phyloP scores from a whole-genome alignment of 2,888 invertebrate species.

The Melinaea marsaeus region DNA sequence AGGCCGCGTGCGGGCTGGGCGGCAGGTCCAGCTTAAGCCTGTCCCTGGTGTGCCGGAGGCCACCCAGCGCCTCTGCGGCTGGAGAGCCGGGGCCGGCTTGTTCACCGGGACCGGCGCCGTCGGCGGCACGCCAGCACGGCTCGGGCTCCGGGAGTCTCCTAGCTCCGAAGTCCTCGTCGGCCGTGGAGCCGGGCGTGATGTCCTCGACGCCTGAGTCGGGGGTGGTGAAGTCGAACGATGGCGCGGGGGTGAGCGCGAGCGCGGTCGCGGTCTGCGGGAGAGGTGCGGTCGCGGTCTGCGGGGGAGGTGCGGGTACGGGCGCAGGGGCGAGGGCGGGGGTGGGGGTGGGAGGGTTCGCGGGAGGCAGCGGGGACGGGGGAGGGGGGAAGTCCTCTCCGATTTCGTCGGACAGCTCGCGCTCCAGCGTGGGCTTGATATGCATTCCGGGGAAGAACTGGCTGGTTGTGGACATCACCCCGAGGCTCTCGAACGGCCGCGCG shows the following conservation, averaged over 20 bases:
- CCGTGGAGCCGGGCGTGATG: conserved; percentile 72
- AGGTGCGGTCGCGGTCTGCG: conserved; percentile 67
- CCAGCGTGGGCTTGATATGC: conserved; percentile 54
- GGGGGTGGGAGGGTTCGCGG: conserved; percentile 40
- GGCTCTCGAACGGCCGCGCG: conserved; percentile 83
- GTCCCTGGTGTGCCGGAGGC: conserved; percentile 84
- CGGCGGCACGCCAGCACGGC: conserved; percentile 51
- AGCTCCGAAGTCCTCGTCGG: conserved; percentile 55
- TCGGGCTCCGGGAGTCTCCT: conserved; percentile 48
- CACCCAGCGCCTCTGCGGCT: conserved; percentile 77
- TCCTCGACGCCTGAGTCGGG: conserved; percentile 81
- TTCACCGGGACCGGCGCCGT: conserved; percentile 67
- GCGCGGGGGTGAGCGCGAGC: conserved; percentile 45
- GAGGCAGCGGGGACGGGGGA: conserved; percentile 38
- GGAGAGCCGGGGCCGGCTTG: conserved; percentile 69
- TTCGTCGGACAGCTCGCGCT: conserved; percentile 47
- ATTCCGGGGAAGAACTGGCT: conserved; percentile 86
- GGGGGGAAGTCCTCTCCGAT: conserved; percentile 46
- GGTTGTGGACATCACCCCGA: conserved; percentile 72
- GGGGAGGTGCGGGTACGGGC: conserved; percentile 76
- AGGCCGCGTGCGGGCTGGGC: conserved; percentile 72
- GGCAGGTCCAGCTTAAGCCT: conserved; percentile 84
- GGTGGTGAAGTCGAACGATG: conserved; percentile 73
- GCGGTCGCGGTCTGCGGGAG: conserved; percentile 51
- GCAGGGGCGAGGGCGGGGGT: conserved; percentile 73